Evolutionary conservation across 2,113 vertebrate species (phyloP), one percentile per base, ranked within the genome.

Genomic region (Cranoglanis bouderius): DNA sequence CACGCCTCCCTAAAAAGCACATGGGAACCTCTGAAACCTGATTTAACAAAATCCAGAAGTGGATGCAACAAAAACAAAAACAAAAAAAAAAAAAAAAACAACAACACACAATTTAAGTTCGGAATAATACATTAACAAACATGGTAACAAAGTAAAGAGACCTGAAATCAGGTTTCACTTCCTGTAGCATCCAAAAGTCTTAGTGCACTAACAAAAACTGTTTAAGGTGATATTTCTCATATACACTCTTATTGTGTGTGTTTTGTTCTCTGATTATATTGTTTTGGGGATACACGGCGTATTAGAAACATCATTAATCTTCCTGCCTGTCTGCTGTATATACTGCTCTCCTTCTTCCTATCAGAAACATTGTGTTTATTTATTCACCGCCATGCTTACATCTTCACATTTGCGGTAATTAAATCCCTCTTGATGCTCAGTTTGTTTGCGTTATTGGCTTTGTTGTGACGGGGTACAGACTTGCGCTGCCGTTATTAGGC

Each of bases 371-470:
- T 84, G 85, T 61, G 70, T 88, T 90, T 89, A 67, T 89, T 92
- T 84, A 85, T 89, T 88, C 81, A 53, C 43, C 77, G 51, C 77
- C 40, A 82, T 26, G 84, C 85, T 87, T 85, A 13, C 53, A 49
- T 91, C 83, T 75, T 88, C 82, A 90, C 61, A 83, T 83, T 63
- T 29, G 59, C 85, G 35, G 43, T 90, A 90, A 91, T 90, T 91
- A 91, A 92, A 90, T 91, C 88, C 59, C 65, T 81, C 75, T 84
- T 84, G 86, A 90, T 91, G 88, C 89, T 74, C 85, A 70, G 89
- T 90, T 92, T 87, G 89, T 91, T 89, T 87, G 90, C 81, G 78
- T 90, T 92, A 92, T 91, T 90, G 84, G 81, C 81, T 83, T 16
- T 14, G 35, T 29, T 14, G 55, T 91, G 89, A 40, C 46, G 85